A percentile compares a stretch with the other conserved stretches of the same genome.
phyloP scores from a whole-genome alignment of 2,113 vertebrate genomes.

The Polyodon spathula region DNA sequence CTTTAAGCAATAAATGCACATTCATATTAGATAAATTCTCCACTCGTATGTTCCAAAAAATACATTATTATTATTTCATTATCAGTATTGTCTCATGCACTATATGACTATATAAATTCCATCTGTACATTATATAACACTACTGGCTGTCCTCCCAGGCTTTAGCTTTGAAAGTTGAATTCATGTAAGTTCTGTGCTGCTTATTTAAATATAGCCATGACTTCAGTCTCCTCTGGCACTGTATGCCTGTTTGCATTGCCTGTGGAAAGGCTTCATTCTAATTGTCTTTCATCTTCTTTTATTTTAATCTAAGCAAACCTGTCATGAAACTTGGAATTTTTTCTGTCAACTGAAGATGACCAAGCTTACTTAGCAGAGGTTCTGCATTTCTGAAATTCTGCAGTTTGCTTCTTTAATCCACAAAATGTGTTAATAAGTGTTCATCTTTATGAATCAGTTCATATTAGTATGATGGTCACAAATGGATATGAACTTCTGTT shows the following conservation, averaged over 20 bases:
- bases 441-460: too few species aligned
- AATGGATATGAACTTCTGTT: too few species aligned
- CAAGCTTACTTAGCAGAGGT: not conserved
- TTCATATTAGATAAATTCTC: too few species aligned
- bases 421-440: too few species aligned
- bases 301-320: conserved; percentile 9
- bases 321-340: conserved; percentile 8
- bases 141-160: conserved; percentile 8
- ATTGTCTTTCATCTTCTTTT: conserved; percentile 12
- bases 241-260: conserved; percentile 9
- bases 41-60: too few species aligned
- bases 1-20: too few species aligned
- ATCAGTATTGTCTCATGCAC: not conserved
- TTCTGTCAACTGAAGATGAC: conserved; percentile 2
- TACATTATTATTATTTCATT: not conserved
- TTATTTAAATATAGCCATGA: conserved; percentile 12
- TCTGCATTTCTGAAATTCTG: not conserved
- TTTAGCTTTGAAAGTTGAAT: conserved; percentile 1
- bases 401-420: not conserved
- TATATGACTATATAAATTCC: not conserved
- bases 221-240: conserved; percentile 13
- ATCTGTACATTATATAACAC: conserved; percentile 7
- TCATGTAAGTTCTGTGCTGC: not conserved
- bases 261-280: conserved; percentile 8
- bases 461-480: too few species aligned